Evolutionary conservation across 2,113 vertebrate species (phyloP), one percentile per base, ranked within the genome.

Genomic region (Myxocyprinus asiaticus): DNA sequence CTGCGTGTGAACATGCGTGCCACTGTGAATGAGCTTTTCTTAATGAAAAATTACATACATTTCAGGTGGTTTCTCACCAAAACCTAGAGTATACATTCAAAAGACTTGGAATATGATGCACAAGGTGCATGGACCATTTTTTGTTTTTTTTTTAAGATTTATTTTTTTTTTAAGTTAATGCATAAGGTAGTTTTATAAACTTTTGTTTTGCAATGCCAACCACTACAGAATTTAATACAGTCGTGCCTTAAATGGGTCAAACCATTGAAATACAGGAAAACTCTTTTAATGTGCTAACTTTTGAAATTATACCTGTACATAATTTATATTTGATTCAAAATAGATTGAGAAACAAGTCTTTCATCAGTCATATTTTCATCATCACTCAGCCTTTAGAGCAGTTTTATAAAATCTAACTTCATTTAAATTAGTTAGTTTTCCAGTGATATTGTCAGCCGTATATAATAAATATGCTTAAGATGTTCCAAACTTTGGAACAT

Each of bases 391-490:
- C 55, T 69, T 50, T 33, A 4, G 42, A 58, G 12, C 9, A 7
- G 9, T 33, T 74, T 62, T 17, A 14, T 22, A 50, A 42, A 33
- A 62, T 33, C 22, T 33, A 33, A 33, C 22, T 33, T 33, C 22
- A 33, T 62, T 7, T 58, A 11, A 33, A 11, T 63, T 50, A 3
- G 47, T 62, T 48, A 73, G 53, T 58, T 71, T 59, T 59, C 22
- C 22, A 33, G 22, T 33, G 43, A 48, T 45, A 50, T 12, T 4
- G n/a, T 48, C 11, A 62, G 71, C 44, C 33, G 45, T 44, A 47
- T 48, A 47, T 48, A 42, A 74, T 8, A 63, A 48, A 62, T 14
- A 59, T 47, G 53, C 71, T 22, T 74, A n/a, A 50, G 17, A 50
- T 12, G 45, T 17, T 17, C 58, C 45, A 50, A 22, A 9, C 58